Evolutionary conservation across 2,888 invertebrate species (phyloP).

Genomic region (Cephus nigrinus): DNA sequence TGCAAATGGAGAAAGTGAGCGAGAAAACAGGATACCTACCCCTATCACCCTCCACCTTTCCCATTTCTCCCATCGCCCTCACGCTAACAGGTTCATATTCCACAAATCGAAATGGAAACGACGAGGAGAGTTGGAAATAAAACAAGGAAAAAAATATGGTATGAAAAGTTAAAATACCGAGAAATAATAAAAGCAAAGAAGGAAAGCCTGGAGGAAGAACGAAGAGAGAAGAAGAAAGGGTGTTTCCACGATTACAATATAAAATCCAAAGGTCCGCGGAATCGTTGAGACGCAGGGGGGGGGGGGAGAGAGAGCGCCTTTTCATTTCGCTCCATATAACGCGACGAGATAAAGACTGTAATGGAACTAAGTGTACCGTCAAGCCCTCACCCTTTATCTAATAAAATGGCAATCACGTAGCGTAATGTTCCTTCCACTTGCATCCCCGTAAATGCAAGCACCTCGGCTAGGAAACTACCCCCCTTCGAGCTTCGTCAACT

Average conservation of each 20-base stretch:
- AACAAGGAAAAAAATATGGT: background rate
- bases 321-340: constrained; percentile 13
- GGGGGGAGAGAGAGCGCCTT: background rate
- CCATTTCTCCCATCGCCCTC: background rate
- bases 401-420: constrained; percentile 37
- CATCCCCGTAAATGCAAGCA: constrained; percentile 28
- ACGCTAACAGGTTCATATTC: background rate
- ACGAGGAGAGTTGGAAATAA: background rate
- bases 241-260: background rate
- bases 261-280: background rate
- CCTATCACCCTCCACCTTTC: background rate
- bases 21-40: background rate
- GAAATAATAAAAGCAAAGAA: background rate
- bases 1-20: background rate
- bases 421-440: constrained; percentile 30
- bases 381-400: constrained; percentile 24
- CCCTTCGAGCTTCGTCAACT: background rate
- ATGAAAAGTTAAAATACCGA: background rate
- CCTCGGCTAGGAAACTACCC: constrained; percentile 11
- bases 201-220: background rate
- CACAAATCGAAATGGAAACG: background rate
- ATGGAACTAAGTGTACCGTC: background rate
- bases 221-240: background rate
- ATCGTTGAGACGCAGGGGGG: background rate
- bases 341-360: background rate